Conservation (phyloP, 2,888 invertebrate species). For the Hirudinaria manillensis region DNA sequence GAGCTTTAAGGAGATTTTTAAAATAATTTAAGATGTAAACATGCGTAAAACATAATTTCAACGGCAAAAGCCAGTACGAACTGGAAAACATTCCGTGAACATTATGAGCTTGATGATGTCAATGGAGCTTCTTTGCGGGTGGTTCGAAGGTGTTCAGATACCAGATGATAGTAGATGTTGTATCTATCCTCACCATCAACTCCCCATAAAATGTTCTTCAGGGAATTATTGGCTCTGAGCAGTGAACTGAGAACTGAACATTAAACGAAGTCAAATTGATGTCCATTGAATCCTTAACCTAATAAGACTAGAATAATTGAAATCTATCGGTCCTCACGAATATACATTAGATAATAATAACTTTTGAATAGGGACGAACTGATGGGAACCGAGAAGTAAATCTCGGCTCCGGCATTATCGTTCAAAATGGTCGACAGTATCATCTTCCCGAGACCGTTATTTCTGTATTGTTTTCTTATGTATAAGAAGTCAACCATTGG, state of each 20-base stretch:
- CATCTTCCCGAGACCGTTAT: not conserved
- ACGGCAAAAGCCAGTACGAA: too few species aligned
- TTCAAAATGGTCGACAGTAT: not conserved
- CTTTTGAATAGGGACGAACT: not conserved
- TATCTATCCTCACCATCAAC: slow-evolving; percentile 2
- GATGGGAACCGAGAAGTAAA: not conserved
- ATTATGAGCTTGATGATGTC: too few species aligned
- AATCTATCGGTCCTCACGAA: too few species aligned
- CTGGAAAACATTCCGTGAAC: too few species aligned
- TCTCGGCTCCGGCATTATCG: not conserved
- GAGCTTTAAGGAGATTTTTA: too few species aligned
- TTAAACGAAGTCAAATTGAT: too few species aligned
- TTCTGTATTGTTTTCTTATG: not conserved
- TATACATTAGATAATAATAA: not conserved
- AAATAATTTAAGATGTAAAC: too few species aligned
- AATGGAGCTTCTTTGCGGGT: too few species aligned
- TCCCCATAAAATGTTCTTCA: slow-evolving; percentile 4
- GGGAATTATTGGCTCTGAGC: not conserved
- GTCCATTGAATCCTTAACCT: too few species aligned
- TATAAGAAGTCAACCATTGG: slow-evolving; percentile 3
- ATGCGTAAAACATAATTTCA: too few species aligned
- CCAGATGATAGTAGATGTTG: not conserved
- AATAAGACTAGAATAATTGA: too few species aligned
- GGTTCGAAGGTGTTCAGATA: not conserved
- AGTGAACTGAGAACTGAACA: not conserved